These are phyloP conservation scores for Macquaria ambigua DNA, from an alignment of 2,113 vertebrate species.

Conservation along the genomic window DNA sequence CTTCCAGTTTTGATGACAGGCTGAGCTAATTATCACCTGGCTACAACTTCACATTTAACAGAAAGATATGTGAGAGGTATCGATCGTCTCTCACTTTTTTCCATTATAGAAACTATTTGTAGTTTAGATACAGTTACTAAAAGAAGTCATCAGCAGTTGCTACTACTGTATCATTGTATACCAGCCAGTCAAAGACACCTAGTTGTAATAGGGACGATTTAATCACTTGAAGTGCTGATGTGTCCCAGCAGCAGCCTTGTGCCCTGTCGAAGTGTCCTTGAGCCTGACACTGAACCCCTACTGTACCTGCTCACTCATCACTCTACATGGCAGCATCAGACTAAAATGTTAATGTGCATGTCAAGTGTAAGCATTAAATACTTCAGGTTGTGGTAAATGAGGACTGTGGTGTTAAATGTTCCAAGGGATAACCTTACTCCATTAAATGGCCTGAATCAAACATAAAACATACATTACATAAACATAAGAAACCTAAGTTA, in stretches of 20 bases:
- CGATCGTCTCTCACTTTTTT: no score
- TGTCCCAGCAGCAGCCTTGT: constrained; percentile 29
- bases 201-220: not conserved
- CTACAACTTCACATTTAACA: not conserved
- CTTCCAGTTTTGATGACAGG: no score
- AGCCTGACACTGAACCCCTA: constrained; percentile 41
- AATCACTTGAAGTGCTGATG: constrained; percentile 21
- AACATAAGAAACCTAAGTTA: not conserved
- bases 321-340: constrained; percentile 33
- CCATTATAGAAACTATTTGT: no score
- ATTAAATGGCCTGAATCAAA: not conserved
- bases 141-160: no score
- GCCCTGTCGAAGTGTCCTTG: constrained; percentile 47
- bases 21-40: not conserved
- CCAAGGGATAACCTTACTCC: not conserved
- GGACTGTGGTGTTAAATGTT: constrained; percentile 11
- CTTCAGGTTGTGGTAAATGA: constrained; percentile 9
- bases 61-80: no score
- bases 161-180: not conserved
- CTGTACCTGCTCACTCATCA: constrained; percentile 38
- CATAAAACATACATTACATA: not conserved
- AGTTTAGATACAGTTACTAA: no score
- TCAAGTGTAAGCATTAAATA: constrained; percentile 30
- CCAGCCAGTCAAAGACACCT: not conserved
- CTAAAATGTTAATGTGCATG: constrained; percentile 37